Conservation (phyloP, 1,140 invertebrate genomes). For the Ceratosolen solmsi region DNA sequence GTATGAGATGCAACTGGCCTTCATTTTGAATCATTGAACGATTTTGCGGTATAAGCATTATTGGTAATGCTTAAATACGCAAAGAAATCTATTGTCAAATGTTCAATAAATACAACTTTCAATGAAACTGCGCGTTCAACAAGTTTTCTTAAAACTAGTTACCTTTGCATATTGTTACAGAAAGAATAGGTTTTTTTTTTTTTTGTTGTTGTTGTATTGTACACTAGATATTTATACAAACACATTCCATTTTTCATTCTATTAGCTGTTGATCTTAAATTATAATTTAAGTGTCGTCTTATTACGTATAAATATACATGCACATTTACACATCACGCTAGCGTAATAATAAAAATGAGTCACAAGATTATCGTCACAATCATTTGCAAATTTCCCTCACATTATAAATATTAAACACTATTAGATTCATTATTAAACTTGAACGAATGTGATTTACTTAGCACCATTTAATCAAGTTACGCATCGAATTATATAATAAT, state of each 20-base stretch:
- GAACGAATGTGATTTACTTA: neutral
- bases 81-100: neutral
- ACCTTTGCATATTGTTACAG: neutral
- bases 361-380: neutral
- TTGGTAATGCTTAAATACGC: neutral
- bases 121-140: neutral
- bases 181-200: neutral
- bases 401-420: slow-evolving; percentile 20
- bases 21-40: slow-evolving; percentile 28
- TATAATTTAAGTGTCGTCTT: neutral
- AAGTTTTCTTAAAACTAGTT: neutral
- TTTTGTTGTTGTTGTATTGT: neutral
- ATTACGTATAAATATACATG: neutral
- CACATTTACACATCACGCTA: neutral
- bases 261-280: slow-evolving; percentile 5
- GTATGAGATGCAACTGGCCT: slow-evolving; percentile 27
- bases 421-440: neutral
- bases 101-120: neutral
- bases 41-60: neutral
- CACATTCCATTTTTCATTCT: neutral
- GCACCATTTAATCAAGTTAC: slow-evolving; percentile 21
- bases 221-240: neutral
- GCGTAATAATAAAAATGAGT: neutral
- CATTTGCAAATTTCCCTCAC: neutral
- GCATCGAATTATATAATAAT: neutral